Evolutionary conservation across 2,113 vertebrate species (phyloP), one percentile per base, ranked within the genome.

Genomic region (Ailurus styani): DNA sequence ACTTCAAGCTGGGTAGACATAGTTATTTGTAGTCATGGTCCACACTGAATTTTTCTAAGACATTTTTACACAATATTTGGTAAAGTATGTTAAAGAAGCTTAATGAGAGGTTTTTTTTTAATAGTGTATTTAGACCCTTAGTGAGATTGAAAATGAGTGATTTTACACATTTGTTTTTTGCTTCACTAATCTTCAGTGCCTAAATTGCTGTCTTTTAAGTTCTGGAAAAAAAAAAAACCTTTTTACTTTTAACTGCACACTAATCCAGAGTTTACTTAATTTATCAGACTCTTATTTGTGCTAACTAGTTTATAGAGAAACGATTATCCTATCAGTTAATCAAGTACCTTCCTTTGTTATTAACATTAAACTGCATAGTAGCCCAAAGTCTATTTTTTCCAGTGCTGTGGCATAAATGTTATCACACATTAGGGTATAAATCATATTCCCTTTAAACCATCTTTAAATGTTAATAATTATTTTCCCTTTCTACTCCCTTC

Each of bases 21-120:
- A 55, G 37, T 90, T 95, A 95, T 45, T 73, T 86, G 42, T 81
- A 82, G n/a, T 90, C 73, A 85, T 88, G 87, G 87, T 97, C 90
- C 87, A 66, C 27, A 86, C 91, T 90, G 37, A 18, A 91, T 66
- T 95, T 89, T 92, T 92, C 87, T 90, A 95, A 95, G 47, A 72
- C 84, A 55, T 64, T 77, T 87, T 90, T 96, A 93, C 31, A 87
- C 7, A 84, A 75, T 90, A 84, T 90, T 90, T 87, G 93, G 52
- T 81, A 82, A 92, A 70, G 37, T 55, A 18, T 70, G 81, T 93
- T 95, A 91, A 90, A 93, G 47, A 85, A 54, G 17, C 54, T 89
- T 96, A 87, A 91, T 85, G 50, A 96, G 23, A 83, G 68, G 68
- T 2, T 68, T 73, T 90, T 84, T 85, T 89, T 68, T 23, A 42